Base-by-base conservation (phyloP, 2,113 vertebrate species). In the Caranx ignobilis region DNA sequence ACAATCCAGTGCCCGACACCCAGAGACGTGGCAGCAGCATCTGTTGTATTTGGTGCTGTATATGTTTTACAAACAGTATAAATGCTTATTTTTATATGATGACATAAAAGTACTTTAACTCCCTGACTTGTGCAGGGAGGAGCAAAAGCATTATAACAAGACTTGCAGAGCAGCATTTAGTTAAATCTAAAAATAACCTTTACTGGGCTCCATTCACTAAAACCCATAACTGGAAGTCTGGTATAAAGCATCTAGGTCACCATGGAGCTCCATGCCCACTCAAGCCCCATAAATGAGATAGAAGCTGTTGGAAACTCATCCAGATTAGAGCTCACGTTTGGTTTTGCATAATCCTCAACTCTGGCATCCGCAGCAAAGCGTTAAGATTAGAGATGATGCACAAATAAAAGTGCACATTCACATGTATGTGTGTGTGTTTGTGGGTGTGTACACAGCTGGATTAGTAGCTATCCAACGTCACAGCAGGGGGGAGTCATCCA, bases 321-420 rank as follows among this genome's bases (percentile, higher is more conserved):
- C 82, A 84, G 90, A 87, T 91, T 89, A 88, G 47, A 59, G 76
- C 45, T 90, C 85, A 90, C 76, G 71, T 90, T 87, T 74, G 80
- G 74, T 87, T 88, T 80, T 83, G 76, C 47, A 72, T 88, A 91
- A 92, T 91, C 89, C 80, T 65, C 62, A n/a, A 63, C 31, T 50
- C 52, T 69, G 75, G 82, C 85, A 85, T 62, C 62, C 63, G 63
- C 77, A 72, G 60, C 69, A 52, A 56, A 66, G 81, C 0, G 19
- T 62, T 61, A 74, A 70, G 85, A 80, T 76, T 55, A 56, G 72
- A 87, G 73, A 72, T 55, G 43, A 81, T 83, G 82, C 71, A 39
- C 41, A 55, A 79, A 84, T 43, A 81, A 68, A 68, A 79, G 70
- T 67, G 65, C 77, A 65, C 62, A 52, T 72, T 68, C 66, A 21